phyloP scores from a whole-genome alignment of 2,888 invertebrate genomes.

The Buathra laborator region DNA sequence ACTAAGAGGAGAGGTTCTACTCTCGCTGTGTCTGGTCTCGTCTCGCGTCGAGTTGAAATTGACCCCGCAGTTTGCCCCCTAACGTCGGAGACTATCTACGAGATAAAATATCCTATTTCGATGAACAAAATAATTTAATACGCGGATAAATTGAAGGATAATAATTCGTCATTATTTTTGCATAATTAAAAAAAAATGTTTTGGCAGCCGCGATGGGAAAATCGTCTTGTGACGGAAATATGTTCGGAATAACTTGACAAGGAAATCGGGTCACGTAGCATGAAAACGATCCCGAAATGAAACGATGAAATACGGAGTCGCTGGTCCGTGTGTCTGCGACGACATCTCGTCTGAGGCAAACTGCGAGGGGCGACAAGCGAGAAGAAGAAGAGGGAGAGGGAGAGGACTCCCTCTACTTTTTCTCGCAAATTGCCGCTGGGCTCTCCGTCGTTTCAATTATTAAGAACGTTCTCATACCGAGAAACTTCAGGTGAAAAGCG shows the following conservation, averaged over 20 bases:
- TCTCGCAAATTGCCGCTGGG: conserved; percentile 38
- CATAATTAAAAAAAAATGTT: conserved; percentile 4
- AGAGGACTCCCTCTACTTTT: background rate
- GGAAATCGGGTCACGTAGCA: conserved; percentile 19
- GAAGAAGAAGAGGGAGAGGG: background rate
- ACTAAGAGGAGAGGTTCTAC: conserved; percentile 51
- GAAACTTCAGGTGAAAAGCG: conserved; percentile 54
- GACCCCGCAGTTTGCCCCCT: conserved; percentile 18
- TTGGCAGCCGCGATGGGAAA: background rate
- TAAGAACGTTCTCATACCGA: conserved; percentile 45
- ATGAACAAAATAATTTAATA: background rate
- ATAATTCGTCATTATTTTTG: background rate
- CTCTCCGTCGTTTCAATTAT: conserved; percentile 48
- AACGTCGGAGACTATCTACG: conserved; percentile 18
- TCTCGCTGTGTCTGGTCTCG: conserved; percentile 45
- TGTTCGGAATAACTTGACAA: background rate
- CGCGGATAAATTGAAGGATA: background rate
- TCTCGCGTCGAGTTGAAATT: conserved; percentile 53
- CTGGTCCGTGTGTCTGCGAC: background rate
- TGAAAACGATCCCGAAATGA: background rate
- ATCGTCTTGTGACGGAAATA: background rate
- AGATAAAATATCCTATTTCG: conserved; percentile 45
- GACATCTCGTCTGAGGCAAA: background rate
- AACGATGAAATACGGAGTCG: background rate
- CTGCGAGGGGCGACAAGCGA: background rate